phyloP scores from a whole-genome alignment of 1,140 invertebrate genomes.

The Tetranychus urticae region DNA sequence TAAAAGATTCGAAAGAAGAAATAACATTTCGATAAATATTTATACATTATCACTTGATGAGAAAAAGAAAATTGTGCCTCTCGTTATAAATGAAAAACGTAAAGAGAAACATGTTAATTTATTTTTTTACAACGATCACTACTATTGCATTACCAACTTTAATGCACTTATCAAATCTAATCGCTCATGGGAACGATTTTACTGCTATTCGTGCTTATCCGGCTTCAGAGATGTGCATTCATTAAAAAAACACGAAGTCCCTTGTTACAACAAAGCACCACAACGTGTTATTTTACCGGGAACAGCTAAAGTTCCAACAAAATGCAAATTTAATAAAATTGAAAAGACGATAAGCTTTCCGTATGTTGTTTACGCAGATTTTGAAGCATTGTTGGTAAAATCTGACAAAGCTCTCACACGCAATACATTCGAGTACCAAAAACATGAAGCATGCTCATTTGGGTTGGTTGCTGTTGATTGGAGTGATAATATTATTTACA shows the following conservation, averaged over 20 bases:
- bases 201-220: background rate
- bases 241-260: background rate
- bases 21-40: conserved; percentile 4
- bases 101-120: conserved; percentile 4
- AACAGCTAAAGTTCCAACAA: background rate
- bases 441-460: background rate
- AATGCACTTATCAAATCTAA: background rate
- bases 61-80: background rate
- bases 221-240: background rate
- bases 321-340: background rate
- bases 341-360: background rate
- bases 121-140: background rate
- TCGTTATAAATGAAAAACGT: background rate
- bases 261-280: background rate
- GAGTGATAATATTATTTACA: background rate
- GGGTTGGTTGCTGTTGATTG: background rate
- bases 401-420: background rate
- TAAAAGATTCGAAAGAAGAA: conserved; percentile 1
- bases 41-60: background rate
- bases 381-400: background rate
- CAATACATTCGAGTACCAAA: background rate
- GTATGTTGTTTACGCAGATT: background rate
- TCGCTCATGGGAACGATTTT: background rate
- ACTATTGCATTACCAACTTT: conserved; percentile 1
- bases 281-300: background rate